These are phyloP conservation scores for Phocoena sinus DNA, from an alignment of 2,113 vertebrate species.

Conservation along the genomic window DNA sequence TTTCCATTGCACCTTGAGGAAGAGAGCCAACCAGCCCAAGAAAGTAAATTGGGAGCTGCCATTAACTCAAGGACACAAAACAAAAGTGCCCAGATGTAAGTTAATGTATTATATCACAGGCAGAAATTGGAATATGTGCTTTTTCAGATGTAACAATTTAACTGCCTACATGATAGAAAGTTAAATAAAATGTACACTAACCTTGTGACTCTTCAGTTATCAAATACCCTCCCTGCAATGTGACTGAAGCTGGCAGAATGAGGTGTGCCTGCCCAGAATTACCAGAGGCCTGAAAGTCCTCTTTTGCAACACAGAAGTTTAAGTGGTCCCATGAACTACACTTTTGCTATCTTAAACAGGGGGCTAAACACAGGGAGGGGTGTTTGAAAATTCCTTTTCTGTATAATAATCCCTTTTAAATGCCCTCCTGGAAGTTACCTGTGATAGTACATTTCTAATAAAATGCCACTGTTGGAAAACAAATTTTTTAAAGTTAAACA, in stretches of 20 bases:
- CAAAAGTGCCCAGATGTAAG: neutral
- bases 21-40: neutral
- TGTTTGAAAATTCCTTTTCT: neutral
- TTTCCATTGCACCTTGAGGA: neutral
- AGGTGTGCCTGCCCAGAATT: neutral
- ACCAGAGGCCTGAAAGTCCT: neutral
- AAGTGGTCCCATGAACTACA: neutral
- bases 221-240: neutral
- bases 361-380: neutral
- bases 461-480: neutral
- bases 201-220: neutral
- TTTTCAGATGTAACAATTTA: slow-evolving; percentile 47
- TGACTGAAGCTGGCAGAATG: neutral
- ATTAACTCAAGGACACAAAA: neutral
- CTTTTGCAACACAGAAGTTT: neutral
- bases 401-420: slow-evolving; percentile 13
- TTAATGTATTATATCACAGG: neutral
- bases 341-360: neutral
- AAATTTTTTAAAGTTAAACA: neutral
- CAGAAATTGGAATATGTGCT: neutral
- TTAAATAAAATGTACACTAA: slow-evolving; percentile 43
- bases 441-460: neutral
- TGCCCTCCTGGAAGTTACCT: slow-evolving; percentile 10
- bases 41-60: neutral
- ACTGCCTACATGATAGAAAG: slow-evolving; percentile 47